Percentiles rank a stretch among this genome's conserved stretches.
phyloP scores from a whole-genome alignment of 2,113 vertebrate genomes.

The Indri indri region DNA sequence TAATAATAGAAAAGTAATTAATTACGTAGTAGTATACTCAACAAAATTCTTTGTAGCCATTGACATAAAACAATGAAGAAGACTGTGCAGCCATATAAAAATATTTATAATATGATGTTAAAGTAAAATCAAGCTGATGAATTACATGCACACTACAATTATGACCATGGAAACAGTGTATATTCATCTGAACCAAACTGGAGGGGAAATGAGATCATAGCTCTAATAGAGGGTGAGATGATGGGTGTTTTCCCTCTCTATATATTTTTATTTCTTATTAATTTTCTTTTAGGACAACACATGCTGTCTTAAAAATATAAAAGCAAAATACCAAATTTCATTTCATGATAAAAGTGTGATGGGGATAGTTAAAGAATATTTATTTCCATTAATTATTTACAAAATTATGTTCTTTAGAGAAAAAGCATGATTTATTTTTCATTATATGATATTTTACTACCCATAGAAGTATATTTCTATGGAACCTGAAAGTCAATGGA shows the following conservation, averaged over 20 bases:
- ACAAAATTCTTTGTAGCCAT: neutral
- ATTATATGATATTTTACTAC: neutral
- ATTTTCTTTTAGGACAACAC: neutral
- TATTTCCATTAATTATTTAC: neutral
- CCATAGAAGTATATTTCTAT: neutral
- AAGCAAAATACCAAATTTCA: neutral
- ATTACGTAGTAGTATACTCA: neutral
- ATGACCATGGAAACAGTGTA: neutral
- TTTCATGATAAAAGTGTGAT: neutral
- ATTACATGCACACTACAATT: neutral
- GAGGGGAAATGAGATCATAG: neutral
- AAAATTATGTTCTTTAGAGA: neutral
- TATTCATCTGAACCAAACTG: neutral
- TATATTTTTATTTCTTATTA: neutral
- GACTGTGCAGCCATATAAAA: neutral
- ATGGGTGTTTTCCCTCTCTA: neutral
- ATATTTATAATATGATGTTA: neutral
- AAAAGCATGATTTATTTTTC: neutral
- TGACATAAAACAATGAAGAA: constrained; percentile 1
- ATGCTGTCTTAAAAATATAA: constrained; percentile 17
- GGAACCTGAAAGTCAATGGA: neutral
- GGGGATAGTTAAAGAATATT: neutral
- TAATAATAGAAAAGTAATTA: neutral
- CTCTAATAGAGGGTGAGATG: neutral
- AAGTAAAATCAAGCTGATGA: constrained; percentile 4